phyloP scores from a whole-genome alignment of 2,113 vertebrate genomes.

The Dasyurus viverrinus region DNA sequence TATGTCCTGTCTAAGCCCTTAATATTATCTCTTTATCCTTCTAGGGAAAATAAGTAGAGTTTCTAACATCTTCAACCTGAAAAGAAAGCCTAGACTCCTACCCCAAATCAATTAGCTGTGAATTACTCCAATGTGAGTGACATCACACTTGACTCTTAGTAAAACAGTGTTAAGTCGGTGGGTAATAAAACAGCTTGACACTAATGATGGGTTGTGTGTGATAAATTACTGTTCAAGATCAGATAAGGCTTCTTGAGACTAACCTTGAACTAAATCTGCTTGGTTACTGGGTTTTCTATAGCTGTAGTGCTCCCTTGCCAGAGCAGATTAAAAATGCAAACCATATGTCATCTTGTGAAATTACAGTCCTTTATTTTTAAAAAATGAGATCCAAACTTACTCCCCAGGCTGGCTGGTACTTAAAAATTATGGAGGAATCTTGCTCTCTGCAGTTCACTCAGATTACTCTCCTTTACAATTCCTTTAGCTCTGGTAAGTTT shows the following conservation, averaged over 20 bases:
- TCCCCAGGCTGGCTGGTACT: background rate
- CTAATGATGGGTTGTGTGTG: conserved; percentile 81
- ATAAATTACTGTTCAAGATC: conserved; percentile 82
- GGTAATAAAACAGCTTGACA: conserved; percentile 83
- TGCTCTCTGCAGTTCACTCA: background rate
- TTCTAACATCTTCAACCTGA: background rate
- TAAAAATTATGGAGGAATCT: background rate
- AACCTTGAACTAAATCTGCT: conserved; percentile 80
- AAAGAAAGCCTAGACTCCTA: conserved; percentile 74
- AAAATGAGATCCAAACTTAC: background rate
- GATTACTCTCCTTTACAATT: background rate
- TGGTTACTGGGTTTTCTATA: conserved; percentile 72
- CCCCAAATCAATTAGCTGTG: conserved; percentile 75
- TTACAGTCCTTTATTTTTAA: background rate
- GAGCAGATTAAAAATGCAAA: conserved; percentile 56
- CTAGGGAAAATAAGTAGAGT: conserved; percentile 62
- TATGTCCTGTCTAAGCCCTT: background rate
- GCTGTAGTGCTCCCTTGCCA: conserved; percentile 49
- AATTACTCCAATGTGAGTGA: conserved; percentile 82
- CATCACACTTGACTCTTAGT: conserved; percentile 82
- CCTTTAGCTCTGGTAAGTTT: background rate
- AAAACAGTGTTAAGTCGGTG: conserved; percentile 82
- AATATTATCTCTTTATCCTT: conserved; percentile 53
- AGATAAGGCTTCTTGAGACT: conserved; percentile 81
- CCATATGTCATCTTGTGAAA: background rate